phyloP scores from a whole-genome alignment of 2,113 vertebrate genomes.

The Pseudorhombus dupliciocellatus region DNA sequence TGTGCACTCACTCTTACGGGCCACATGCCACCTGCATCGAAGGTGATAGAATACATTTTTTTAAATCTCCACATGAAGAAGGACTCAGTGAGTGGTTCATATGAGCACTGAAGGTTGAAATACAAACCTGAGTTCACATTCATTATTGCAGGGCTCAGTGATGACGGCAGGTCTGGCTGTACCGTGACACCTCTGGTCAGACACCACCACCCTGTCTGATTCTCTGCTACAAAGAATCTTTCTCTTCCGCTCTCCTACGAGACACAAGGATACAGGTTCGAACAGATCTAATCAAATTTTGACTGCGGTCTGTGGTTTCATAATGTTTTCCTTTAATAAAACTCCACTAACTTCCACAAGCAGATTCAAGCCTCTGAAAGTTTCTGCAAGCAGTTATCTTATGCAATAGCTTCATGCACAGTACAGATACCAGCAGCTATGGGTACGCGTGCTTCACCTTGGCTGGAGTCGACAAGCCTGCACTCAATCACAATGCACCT shows the following conservation, averaged over 20 bases:
- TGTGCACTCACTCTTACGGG: conserved; percentile 90
- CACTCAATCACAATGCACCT: conserved; percentile 29
- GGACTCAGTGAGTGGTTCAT: not conserved
- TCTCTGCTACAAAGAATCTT: conserved; percentile 92
- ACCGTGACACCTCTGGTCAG: conserved; percentile 92
- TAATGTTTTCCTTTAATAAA: not conserved
- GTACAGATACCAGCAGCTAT: conserved; percentile 15
- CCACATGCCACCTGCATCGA: conserved; percentile 88
- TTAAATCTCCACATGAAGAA: not conserved
- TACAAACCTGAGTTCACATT: conserved; percentile 94
- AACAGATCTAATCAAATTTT: no score
- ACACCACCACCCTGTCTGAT: conserved; percentile 91
- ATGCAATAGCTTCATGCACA: not conserved
- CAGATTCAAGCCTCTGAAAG: not conserved
- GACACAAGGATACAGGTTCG: conserved; percentile 17
- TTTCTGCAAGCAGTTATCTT: conserved; percentile 1
- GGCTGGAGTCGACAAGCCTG: conserved; percentile 17
- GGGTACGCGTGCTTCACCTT: conserved; percentile 18
- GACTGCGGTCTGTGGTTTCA: conserved; percentile 1
- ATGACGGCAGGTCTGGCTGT: conserved; percentile 84
- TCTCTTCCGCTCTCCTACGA: conserved; percentile 88
- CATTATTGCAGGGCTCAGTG: conserved; percentile 88
- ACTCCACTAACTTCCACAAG: not conserved
- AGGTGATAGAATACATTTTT: not conserved
- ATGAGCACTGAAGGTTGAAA: not conserved